Evolutionary conservation across 64 coral and sea anemone genomes (phyloP), one percentile per base, ranked within the genome.

Genomic region (Porites lutea): DNA sequence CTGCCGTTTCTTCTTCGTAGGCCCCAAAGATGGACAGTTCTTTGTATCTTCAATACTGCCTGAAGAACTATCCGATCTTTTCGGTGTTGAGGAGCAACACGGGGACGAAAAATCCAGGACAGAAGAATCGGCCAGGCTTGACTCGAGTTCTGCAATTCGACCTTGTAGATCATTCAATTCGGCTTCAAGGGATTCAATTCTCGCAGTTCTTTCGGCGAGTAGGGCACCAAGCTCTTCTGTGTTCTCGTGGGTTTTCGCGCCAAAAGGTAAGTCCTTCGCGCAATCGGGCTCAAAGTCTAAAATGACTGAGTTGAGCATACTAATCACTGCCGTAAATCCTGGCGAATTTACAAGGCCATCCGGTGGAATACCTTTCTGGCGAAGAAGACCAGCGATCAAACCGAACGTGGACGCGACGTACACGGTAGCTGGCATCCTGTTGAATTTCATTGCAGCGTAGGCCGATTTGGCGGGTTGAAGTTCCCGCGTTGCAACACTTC

Each of bases 341-440:
- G 83, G 37, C 20, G 83, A 87, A 66, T 20, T 69, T 21, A 87
- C 13, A 70, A 87, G 46, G 13, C 64, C 65, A 87, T 71, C 67
- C 20, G 48, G 62, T 51, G 62, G 59, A 51, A 87, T 69, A 18
- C 59, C 6, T 68, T 46, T 87, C 49, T 87, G 64, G 2, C 37
- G 12, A 66, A 71, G 83, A 87, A 87, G 65, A 69, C 64, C 83
- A 69, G 9, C 12, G n/a, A 87, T 71, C 51, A 87, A 71, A 71
- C 83, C 64, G 50, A 87, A 87, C 13, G 64, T 69, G 48, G 64
- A 87, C 48, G 66, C 22, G 11, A 71, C 64, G 48, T 82, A 59
- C 51, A 37, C 79, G 15, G 19, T 82, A 16, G 13, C 20, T 12
- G 54, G 79, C 79, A 18, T 44, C 59, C 79, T 82, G 59, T 59